Percentiles rank a stretch among this genome's conserved stretches.
Evolutionary conservation across 2,797 vertebrate genomes (phyloP).

Genomic region (Mus minutoides): DNA sequence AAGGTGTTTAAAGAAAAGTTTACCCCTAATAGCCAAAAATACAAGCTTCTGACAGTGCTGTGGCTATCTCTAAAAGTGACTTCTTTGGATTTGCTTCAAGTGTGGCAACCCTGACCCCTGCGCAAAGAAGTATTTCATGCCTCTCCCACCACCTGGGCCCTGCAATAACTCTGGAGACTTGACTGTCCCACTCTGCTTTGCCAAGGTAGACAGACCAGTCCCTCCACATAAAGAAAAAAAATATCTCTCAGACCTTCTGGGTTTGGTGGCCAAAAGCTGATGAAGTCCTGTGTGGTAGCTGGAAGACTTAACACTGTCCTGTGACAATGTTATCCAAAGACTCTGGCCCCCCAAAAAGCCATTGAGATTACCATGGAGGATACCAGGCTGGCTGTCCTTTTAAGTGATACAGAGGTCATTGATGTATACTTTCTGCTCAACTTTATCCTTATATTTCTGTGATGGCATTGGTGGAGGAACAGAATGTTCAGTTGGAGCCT

Average conservation of each 20-base stretch:
- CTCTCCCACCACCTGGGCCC: background rate
- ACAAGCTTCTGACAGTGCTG: background rate
- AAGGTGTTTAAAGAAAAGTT: background rate
- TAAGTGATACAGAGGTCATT: background rate
- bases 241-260: background rate
- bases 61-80: background rate
- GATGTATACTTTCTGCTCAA: background rate
- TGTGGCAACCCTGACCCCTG: background rate
- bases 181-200: background rate
- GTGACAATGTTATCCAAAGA: background rate
- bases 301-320: background rate
- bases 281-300: too few species aligned
- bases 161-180: background rate
- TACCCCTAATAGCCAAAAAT: background rate
- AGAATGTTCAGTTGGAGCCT: background rate
- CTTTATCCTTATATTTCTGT: background rate
- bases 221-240: background rate
- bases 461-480: background rate
- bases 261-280: background rate
- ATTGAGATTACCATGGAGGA: background rate
- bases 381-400: background rate
- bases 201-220: background rate
- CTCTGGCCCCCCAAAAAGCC: background rate
- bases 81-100: background rate
- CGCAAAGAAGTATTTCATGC: background rate